Conservation (phyloP, 37 sponge, comb jelly and placozoan genomes). For the Dysidea cf. avara region DNA sequence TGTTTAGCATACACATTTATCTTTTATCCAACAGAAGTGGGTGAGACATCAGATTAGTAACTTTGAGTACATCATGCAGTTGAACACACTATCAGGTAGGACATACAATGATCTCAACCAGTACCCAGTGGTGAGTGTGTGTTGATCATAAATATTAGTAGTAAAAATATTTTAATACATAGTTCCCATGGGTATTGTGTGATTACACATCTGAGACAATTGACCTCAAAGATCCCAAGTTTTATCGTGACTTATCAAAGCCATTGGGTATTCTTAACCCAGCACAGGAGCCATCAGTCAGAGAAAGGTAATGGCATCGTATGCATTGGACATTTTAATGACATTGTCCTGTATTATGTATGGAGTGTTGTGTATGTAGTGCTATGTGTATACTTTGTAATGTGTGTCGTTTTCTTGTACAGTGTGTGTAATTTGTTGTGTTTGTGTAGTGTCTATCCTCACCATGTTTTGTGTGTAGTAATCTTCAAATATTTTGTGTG, state of each 20-base stretch:
- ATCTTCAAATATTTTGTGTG: too few species aligned
- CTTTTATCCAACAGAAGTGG: conserved; percentile 69
- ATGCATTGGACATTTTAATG: too few species aligned
- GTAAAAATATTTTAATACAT: background rate
- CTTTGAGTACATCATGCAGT: conserved; percentile 97
- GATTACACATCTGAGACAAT: conserved; percentile 76
- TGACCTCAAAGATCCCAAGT: conserved; percentile 54
- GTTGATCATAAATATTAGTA: background rate
- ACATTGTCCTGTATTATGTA: too few species aligned
- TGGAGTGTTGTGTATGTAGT: too few species aligned
- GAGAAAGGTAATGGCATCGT: conserved; percentile 46
- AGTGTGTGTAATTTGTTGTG: background rate
- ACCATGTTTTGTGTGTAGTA: too few species aligned
- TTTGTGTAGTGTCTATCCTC: too few species aligned
- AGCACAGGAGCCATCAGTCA: conserved; percentile 41
- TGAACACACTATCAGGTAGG: conserved; percentile 94
- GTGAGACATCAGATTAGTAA: conserved; percentile 79
- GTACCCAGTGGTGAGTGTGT: conserved; percentile 84
- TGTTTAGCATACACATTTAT: background rate
- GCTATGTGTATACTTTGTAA: too few species aligned
- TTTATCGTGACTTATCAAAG: conserved; percentile 82
- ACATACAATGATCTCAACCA: conserved; percentile 98
- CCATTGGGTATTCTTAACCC: conserved; percentile 89
- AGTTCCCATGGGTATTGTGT: conserved; percentile 94
- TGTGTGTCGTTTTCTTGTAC: conserved; percentile 1